phyloP scores from a whole-genome alignment of 2,888 invertebrate species.

The Chelonus formosanus region DNA sequence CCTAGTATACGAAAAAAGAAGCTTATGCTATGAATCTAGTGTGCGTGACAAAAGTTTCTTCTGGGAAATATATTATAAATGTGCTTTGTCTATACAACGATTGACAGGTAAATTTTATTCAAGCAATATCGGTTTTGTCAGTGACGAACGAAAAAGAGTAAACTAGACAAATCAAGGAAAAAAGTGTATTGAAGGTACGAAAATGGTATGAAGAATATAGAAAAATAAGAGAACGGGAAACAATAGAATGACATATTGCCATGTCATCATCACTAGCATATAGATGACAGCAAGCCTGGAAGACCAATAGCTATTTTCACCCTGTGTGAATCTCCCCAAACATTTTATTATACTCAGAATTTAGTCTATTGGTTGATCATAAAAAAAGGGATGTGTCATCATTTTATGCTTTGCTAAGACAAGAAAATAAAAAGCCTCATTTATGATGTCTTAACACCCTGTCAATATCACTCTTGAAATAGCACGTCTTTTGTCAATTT shows the following conservation, averaged over 20 bases:
- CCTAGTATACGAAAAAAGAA: slow-evolving; percentile 4
- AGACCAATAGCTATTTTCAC: slow-evolving; percentile 40
- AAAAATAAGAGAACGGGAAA: slow-evolving; percentile 44
- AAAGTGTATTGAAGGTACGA: slow-evolving; percentile 29
- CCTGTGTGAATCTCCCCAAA: too few species aligned
- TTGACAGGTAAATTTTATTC: slow-evolving; percentile 8
- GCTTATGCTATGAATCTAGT: not conserved
- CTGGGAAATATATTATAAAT: slow-evolving; percentile 18
- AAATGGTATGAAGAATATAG: slow-evolving; percentile 29
- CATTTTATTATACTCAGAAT: too few species aligned
- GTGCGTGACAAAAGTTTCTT: slow-evolving; percentile 4
- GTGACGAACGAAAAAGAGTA: slow-evolving; percentile 8
- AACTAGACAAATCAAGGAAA: slow-evolving; percentile 28
- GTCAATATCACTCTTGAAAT: too few species aligned
- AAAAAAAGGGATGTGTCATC: too few species aligned
- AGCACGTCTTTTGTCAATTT: too few species aligned
- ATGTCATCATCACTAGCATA: slow-evolving; percentile 55
- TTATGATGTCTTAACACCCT: too few species aligned
- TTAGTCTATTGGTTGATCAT: too few species aligned
- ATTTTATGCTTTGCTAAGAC: too few species aligned
- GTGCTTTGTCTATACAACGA: slow-evolving; percentile 2
- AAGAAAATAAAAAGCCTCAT: too few species aligned
- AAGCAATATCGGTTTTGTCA: slow-evolving; percentile 1
- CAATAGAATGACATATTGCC: slow-evolving; percentile 59
- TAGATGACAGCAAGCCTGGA: slow-evolving; percentile 36